Evolutionary conservation across 1,140 invertebrate species (phyloP).

Genomic region (Aphaenogaster floridana): DNA sequence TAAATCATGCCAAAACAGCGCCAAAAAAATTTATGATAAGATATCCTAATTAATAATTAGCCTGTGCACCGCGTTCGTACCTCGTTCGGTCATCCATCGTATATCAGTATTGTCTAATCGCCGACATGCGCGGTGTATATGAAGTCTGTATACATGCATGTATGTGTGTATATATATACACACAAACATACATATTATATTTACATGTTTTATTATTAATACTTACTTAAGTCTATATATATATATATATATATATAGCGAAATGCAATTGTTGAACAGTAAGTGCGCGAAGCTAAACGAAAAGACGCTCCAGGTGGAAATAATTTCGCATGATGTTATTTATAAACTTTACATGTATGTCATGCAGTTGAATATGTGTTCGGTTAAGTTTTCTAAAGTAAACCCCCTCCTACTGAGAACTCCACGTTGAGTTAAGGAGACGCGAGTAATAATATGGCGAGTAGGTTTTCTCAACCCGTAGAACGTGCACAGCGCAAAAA

Average conservation of each 20-base stretch:
- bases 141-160: constrained; percentile 62
- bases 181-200: constrained; percentile 69
- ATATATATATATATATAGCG: background rate
- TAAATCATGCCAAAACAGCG: constrained; percentile 56
- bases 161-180: constrained; percentile 25
- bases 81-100: constrained; percentile 36
- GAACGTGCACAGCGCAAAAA: background rate
- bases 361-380: constrained; percentile 42
- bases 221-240: constrained; percentile 54
- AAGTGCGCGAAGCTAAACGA: constrained; percentile 47
- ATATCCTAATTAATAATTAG: constrained; percentile 61
- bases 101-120: constrained; percentile 53
- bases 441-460: constrained; percentile 22
- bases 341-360: constrained; percentile 51
- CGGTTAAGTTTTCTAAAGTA: constrained; percentile 68
- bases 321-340: constrained; percentile 39
- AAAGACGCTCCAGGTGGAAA: background rate
- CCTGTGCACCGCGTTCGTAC: constrained; percentile 9
- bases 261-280: constrained; percentile 61
- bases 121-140: constrained; percentile 44
- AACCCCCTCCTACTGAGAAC: constrained; percentile 39
- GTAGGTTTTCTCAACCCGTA: constrained; percentile 16
- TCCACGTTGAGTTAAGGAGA: constrained; percentile 57
- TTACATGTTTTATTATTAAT: constrained; percentile 78
- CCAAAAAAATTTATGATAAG: constrained; percentile 62